These are phyloP conservation scores for Limosa lapponica DNA, from an alignment of 2,797 vertebrate genomes.

Conservation along the genomic window DNA sequence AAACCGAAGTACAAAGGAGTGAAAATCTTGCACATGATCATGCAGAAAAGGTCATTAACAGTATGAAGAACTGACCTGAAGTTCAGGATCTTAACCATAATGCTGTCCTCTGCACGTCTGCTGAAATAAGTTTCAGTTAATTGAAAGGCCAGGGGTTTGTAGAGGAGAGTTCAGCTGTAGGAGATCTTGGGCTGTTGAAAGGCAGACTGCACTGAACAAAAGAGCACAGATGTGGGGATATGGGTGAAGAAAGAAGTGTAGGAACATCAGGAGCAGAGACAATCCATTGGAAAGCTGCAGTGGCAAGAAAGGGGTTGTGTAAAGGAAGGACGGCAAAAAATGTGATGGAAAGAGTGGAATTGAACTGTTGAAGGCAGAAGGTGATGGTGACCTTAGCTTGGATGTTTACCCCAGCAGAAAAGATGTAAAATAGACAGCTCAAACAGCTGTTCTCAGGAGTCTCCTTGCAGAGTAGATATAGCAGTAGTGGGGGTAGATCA, in stretches of 20 bases:
- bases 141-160: neutral
- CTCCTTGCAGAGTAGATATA: neutral
- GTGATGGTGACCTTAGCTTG: neutral
- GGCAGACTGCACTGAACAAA: neutral
- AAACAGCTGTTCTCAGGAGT: neutral
- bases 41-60: neutral
- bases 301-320: neutral
- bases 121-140: neutral
- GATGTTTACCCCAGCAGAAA: neutral
- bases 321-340: neutral
- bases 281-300: neutral
- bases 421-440: neutral
- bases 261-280: neutral
- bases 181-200: neutral
- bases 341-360: neutral
- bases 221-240: neutral
- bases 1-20: neutral
- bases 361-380: neutral
- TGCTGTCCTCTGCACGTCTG: neutral
- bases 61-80: neutral
- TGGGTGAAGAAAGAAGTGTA: neutral
- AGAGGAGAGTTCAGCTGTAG: neutral
- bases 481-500: neutral
- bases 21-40: neutral
- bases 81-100: neutral